Evolutionary conservation across 2,797 vertebrate species (phyloP).

Genomic region (Cyclopterus lumpus): DNA sequence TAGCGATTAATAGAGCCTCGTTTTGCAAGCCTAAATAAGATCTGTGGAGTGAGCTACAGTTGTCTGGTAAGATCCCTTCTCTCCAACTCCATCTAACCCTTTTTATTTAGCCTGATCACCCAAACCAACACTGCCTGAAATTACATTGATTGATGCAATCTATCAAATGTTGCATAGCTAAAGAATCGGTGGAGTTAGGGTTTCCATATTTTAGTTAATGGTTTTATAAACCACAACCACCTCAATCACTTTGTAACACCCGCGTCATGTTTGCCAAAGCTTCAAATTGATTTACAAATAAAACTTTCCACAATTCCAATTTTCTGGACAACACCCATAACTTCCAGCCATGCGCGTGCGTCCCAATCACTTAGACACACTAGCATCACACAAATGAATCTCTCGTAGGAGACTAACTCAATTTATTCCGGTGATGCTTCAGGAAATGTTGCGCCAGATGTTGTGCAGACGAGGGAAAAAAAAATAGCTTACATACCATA

Average conservation of each 20-base stretch:
- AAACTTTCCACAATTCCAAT: slow-evolving; percentile 37
- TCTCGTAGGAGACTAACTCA: slow-evolving; percentile 70
- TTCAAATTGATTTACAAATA: slow-evolving; percentile 31
- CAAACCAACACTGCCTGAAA: background rate
- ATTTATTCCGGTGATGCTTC: slow-evolving; percentile 80
- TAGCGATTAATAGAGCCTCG: background rate
- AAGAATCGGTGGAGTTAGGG: too few relatives aligned
- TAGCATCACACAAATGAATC: slow-evolving; percentile 68
- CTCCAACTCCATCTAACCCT: background rate
- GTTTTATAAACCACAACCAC: background rate
- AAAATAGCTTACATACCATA: slow-evolving; percentile 78
- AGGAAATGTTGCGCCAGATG: slow-evolving; percentile 84
- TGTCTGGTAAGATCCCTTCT: background rate
- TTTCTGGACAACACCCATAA: slow-evolving; percentile 54
- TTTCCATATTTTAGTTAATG: background rate
- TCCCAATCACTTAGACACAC: slow-evolving; percentile 65
- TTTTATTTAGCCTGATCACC: too few relatives aligned
- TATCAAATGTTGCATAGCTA: background rate
- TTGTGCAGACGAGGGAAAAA: slow-evolving; percentile 77
- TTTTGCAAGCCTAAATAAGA: background rate
- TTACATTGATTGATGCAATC: background rate
- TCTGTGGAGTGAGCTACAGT: background rate
- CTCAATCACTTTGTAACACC: slow-evolving; percentile 22
- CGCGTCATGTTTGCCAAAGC: slow-evolving; percentile 21
- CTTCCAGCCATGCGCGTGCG: slow-evolving; percentile 65